Percentiles rank a stretch among this genome's conserved stretches.
These are phyloP conservation scores for Antheraea assamensis DNA, from an alignment of 2,888 invertebrate genomes.

Conservation along the genomic window DNA sequence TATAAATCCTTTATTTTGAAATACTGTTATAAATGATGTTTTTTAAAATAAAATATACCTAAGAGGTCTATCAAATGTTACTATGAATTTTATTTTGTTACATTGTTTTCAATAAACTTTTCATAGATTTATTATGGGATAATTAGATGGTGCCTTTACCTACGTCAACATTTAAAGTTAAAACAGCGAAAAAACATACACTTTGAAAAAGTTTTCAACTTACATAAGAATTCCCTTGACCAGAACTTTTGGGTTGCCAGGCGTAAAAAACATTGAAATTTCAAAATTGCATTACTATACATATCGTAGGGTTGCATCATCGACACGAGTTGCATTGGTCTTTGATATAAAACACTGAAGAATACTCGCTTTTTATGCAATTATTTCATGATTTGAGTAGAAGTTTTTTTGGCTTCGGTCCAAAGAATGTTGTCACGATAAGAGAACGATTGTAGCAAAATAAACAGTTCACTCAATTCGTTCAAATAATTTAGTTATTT, in stretches of 20 bases:
- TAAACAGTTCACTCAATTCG: slow-evolving; percentile 55
- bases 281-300: background rate
- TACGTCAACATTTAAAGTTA: background rate
- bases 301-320: background rate
- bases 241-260: background rate
- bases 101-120: too few species aligned
- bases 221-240: background rate
- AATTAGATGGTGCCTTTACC: background rate
- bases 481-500: slow-evolving; percentile 50
- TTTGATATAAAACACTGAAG: slow-evolving; percentile 15
- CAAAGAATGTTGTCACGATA: slow-evolving; percentile 50
- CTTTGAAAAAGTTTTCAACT: background rate
- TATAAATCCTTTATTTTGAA: too few species aligned
- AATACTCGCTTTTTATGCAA: slow-evolving; percentile 51
- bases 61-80: too few species aligned
- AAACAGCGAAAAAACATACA: background rate
- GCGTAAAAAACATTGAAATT: background rate
- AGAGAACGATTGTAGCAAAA: slow-evolving; percentile 58
- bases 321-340: background rate
- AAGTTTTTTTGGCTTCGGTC: slow-evolving; percentile 64
- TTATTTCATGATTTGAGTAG: slow-evolving; percentile 62
- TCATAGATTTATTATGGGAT: too few species aligned
- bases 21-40: too few species aligned
- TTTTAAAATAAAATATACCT: too few species aligned
- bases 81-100: too few species aligned